Conservation (phyloP, 2,888 invertebrate species). For the Andrena bucephala region DNA sequence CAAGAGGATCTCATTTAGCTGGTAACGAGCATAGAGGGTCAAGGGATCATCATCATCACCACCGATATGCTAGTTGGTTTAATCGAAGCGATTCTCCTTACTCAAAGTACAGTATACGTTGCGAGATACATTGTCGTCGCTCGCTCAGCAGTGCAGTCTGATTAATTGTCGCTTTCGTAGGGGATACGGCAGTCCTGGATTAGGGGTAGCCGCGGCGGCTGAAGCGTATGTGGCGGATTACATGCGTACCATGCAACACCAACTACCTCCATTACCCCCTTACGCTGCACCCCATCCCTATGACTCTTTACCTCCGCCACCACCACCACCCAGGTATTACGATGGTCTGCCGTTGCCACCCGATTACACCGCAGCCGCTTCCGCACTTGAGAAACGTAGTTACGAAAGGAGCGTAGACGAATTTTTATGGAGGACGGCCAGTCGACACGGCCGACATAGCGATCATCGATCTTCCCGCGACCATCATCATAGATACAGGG, state of each 20-base stretch:
- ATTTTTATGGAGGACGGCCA: slow-evolving; percentile 93
- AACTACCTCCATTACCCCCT: slow-evolving; percentile 93
- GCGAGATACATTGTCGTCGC: neutral
- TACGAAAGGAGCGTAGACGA: slow-evolving; percentile 96
- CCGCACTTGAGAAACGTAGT: slow-evolving; percentile 90
- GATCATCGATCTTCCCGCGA: slow-evolving; percentile 87
- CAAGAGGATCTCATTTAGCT: slow-evolving; percentile 79
- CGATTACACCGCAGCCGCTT: slow-evolving; percentile 89
- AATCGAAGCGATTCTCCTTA: slow-evolving; percentile 81
- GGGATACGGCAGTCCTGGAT: slow-evolving; percentile 85
- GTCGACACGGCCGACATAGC: slow-evolving; percentile 87
- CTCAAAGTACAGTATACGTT: slow-evolving; percentile 76
- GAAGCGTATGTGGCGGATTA: slow-evolving; percentile 95
- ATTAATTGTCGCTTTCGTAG: slow-evolving; percentile 67
- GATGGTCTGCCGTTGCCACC: slow-evolving; percentile 90
- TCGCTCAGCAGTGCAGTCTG: neutral
- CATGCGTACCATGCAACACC: slow-evolving; percentile 95
- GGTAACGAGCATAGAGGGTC: slow-evolving; percentile 79
- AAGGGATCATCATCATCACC: slow-evolving; percentile 80
- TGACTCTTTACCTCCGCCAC: slow-evolving; percentile 85
- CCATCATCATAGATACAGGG: slow-evolving; percentile 88
- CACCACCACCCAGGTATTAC: slow-evolving; percentile 93
- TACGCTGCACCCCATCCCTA: slow-evolving; percentile 90
- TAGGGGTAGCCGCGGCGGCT: slow-evolving; percentile 89
- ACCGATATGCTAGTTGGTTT: slow-evolving; percentile 82